Percentiles rank a stretch among this genome's conserved stretches.
Conservation (phyloP, 2,113 vertebrate genomes). For the Gnathonemus echidnorhynchus region DNA sequence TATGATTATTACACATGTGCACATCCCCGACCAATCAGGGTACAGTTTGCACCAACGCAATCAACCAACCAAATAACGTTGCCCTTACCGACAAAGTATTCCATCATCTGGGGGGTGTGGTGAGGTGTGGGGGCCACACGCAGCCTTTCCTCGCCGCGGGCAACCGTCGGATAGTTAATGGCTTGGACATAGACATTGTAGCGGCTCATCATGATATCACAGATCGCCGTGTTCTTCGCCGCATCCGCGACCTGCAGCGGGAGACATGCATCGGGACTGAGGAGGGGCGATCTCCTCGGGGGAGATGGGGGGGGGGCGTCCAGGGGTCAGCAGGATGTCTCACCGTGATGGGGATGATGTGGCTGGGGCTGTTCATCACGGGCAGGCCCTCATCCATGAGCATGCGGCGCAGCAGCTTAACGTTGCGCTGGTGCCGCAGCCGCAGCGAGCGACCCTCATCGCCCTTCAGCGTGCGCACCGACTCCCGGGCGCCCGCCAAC, state of each 20-base stretch:
- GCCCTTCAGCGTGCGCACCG: slow-evolving; percentile 75
- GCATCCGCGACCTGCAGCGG: slow-evolving; percentile 76
- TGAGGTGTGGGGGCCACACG: slow-evolving; percentile 91
- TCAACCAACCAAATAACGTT: not conserved
- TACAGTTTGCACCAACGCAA: not conserved
- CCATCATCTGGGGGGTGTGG: slow-evolving; percentile 96
- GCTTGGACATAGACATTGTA: slow-evolving; percentile 95
- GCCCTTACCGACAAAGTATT: slow-evolving; percentile 81
- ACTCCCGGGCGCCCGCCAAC: slow-evolving; percentile 78
- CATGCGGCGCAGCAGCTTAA: slow-evolving; percentile 91
- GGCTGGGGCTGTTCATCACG: slow-evolving; percentile 90
- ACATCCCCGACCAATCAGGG: not conserved
- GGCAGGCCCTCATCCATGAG: slow-evolving; percentile 92
- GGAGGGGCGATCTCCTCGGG: not conserved
- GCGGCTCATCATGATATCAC: slow-evolving; percentile 84
- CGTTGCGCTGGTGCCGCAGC: slow-evolving; percentile 88
- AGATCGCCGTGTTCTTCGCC: slow-evolving; percentile 85
- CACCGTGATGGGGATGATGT: slow-evolving; percentile 93
- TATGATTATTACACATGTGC: not conserved
- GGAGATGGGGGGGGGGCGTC: not conserved
- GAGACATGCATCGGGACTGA: not conserved
- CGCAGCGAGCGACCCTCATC: slow-evolving; percentile 73
- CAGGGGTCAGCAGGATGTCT: slow-evolving; percentile 14
- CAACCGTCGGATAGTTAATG: slow-evolving; percentile 92
- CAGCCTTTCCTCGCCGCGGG: slow-evolving; percentile 84